A percentile compares a stretch with the other conserved stretches of the same genome.
phyloP scores from a whole-genome alignment of 2,797 vertebrate genomes.

The Australoheros facetus region DNA sequence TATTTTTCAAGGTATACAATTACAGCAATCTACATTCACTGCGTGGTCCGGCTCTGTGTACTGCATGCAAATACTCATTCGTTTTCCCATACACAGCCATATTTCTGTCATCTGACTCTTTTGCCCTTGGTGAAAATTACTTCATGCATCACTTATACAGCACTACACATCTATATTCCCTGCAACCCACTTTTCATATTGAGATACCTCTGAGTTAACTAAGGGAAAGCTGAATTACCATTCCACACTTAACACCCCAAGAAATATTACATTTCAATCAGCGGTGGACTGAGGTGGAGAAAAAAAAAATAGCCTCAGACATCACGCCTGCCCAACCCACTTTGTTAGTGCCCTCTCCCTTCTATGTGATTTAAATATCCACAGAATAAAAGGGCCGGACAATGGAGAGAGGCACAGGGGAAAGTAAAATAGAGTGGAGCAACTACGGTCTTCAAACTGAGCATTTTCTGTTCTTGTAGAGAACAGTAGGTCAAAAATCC shows the following conservation, averaged over 20 bases:
- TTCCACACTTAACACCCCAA: constrained; percentile 63
- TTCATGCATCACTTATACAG: constrained; percentile 76
- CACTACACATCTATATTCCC: constrained; percentile 69
- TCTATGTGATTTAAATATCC: constrained; percentile 51
- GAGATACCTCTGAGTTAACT: constrained; percentile 59
- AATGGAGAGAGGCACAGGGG: constrained; percentile 13
- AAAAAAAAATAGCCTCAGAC: constrained; percentile 37
- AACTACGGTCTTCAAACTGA: constrained; percentile 44
- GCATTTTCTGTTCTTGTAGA: constrained; percentile 47
- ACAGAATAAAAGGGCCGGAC: constrained; percentile 15
- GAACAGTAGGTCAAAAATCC: constrained; percentile 64
- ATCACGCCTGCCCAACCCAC: constrained; percentile 36
- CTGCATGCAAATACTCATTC: constrained; percentile 64
- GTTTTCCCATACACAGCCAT: constrained; percentile 46
- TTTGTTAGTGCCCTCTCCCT: constrained; percentile 44
- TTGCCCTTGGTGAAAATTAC: constrained; percentile 79
- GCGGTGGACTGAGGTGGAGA: neutral
- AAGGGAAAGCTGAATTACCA: constrained; percentile 66
- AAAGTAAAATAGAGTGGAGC: constrained; percentile 30
- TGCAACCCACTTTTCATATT: constrained; percentile 71
- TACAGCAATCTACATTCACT: constrained; percentile 63
- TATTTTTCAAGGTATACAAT: constrained; percentile 50
- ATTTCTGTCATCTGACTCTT: constrained; percentile 67
- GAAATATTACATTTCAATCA: constrained; percentile 62
- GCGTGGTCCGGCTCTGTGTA: constrained; percentile 28